Base-by-base conservation (phyloP, 2,797 vertebrate species). In the Pangasius sanitwongsei region DNA sequence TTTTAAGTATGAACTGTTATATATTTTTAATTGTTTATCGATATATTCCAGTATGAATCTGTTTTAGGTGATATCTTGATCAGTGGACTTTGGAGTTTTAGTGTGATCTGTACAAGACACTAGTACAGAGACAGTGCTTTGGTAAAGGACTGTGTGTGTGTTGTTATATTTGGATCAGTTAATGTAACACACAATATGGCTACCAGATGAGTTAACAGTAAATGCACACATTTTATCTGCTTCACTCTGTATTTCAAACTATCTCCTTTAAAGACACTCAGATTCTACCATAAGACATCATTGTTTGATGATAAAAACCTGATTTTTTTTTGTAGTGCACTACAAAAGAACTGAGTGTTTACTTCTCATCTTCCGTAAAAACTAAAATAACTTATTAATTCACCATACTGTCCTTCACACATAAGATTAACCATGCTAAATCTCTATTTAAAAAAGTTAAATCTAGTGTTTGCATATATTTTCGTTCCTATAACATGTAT, bases 391-490 rank as follows among this genome's bases (percentile, higher is more conserved):
- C 90, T 92, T 87, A n/a, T 81, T 55, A 28, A n/a, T 70, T 55
- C 34, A 31, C 78, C 37, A 50, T 80, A 90, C 86, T 86, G 53
- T 88, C 48, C 83, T 75, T 53, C 80, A 77, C 50, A 86, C 65
- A 63, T 25, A 28, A 83, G 61, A 82, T 90, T 93, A 90, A 93
- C 94, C 94, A 95, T 95, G 94, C 95, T 95, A 90, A 91, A 92
- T 50, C 41, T 50, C 25, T 65, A 85, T 91, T 93, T 92, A 93
- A 86, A 80, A 80, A 93, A 53, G 85, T 89, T 89, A 88, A 70
- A 87, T 85, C 85, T 90, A 83, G 20, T 86, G 87, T 91, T 93
- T 94, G 92, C 93, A 94, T 94, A 94, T 94, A 28, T 91, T 92
- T 91, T 92, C 86, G 86, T 93, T 92, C 86, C 91, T 92, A 90